Base-by-base conservation (phyloP, 2,113 vertebrate genomes). In the Notarius quadriscutis region DNA sequence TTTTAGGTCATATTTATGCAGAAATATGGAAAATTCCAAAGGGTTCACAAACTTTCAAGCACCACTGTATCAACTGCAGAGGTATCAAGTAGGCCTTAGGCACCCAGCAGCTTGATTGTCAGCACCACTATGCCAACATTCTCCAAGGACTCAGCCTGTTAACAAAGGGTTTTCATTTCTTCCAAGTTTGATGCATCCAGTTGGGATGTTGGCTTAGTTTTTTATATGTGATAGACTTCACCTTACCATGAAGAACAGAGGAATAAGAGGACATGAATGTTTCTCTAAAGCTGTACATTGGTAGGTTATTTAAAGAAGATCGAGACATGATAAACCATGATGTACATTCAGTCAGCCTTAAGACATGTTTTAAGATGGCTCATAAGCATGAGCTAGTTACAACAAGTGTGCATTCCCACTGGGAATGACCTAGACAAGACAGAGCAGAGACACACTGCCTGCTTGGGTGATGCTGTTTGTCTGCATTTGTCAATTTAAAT, bases 141-240 rank as follows among this genome's bases (percentile, higher is more conserved):
- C 88, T 86, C 88, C 86, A 77, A 88, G 83, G 74, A 93, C 85
- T 90, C 84, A 83, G 63, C 89, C 91, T 88, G 92, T 93, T 94
- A 94, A 92, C 92, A 90, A 90, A 87, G 82, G 58, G 84, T 60
- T 10, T 79, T 60, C 9, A 60, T 18, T 34, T 18, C 65, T 48
- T 48, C 81, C 80, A 71, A 48, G 22, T 93, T 92, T 91, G 90
- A 93, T 92, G 90, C 93, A 91, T 93, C 90, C 90, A 92, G 92
- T 87, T 91, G 86, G 81, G 85, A 92, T 77, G 84, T 89, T 90
- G 91, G 92, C 92, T 77, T 93, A 92, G 90, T 91, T 93, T 93
- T 93, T 93, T 93, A 93, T 91, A 90, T 87, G 88, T 94, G 93
- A 94, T 91, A 91, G 90, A 92, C 92, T 92, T 91, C 89, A 92